Percentiles rank a stretch among this genome's conserved stretches.
Evolutionary conservation across 2,797 vertebrate genomes (phyloP).

Genomic region (Hemitrygon akajei): DNA sequence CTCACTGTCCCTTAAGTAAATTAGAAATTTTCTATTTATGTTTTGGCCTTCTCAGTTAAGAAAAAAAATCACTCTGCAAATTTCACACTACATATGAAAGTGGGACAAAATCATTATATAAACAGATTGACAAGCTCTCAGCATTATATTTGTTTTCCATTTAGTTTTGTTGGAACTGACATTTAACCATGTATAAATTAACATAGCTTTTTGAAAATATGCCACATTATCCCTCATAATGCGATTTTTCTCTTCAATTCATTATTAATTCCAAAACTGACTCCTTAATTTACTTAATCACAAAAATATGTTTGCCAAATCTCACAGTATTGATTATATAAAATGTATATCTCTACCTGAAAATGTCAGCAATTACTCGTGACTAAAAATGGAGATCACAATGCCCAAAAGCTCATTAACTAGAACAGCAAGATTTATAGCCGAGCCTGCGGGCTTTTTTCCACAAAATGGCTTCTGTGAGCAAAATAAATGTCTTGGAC

Average conservation of each 20-base stretch:
- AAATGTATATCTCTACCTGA: constrained; percentile 3
- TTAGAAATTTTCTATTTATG: not conserved
- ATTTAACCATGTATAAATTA: not conserved
- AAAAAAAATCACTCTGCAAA: not conserved
- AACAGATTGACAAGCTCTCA: not conserved
- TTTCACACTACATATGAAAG: not conserved
- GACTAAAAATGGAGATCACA: not conserved
- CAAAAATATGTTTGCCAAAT: not conserved
- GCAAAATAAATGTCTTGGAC: not conserved
- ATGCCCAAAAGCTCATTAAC: not conserved
- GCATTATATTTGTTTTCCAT: not conserved
- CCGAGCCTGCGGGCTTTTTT: not conserved
- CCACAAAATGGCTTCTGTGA: not conserved
- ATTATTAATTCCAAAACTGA: not conserved
- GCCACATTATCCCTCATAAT: not conserved
- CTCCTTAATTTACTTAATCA: not conserved
- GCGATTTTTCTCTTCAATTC: not conserved
- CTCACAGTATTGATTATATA: constrained; percentile 3
- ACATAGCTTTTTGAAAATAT: not conserved
- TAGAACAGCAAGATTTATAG: constrained; percentile 2
- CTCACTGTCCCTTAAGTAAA: not conserved
- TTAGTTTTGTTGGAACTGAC: not conserved
- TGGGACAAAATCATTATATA: not conserved
- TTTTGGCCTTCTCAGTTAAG: not conserved
- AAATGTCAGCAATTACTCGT: not conserved